Percentiles rank a stretch among this genome's conserved stretches.
Evolutionary conservation across 37 sponge, comb jelly and placozoan species (phyloP).

Genomic region (Axinella damicornis): DNA sequence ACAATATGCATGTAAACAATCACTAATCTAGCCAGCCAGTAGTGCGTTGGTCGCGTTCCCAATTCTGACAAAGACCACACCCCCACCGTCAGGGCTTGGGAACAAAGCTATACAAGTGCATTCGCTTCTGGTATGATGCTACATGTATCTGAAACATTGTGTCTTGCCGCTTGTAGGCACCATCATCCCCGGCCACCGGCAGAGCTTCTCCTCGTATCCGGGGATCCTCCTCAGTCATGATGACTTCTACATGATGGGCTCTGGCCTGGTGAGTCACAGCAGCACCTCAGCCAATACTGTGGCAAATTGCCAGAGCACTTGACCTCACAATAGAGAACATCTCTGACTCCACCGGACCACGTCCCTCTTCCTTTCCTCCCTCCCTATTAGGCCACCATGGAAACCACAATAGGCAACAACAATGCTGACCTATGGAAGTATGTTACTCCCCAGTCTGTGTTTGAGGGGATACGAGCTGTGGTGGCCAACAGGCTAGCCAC

Average conservation of each 20-base stretch:
- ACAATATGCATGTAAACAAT: too few relatives aligned
- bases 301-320: too few relatives aligned
- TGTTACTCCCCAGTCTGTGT: constrained; percentile 57
- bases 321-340: too few relatives aligned
- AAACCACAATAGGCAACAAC: constrained; percentile 91
- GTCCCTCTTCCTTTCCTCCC: too few relatives aligned
- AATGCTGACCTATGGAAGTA: constrained; percentile 82
- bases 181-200: constrained; percentile 67
- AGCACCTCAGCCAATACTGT: too few relatives aligned
- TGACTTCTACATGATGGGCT: constrained; percentile 87
- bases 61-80: too few relatives aligned
- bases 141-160: neutral
- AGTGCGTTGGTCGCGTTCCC: too few relatives aligned
- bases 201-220: constrained; percentile 95
- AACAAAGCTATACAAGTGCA: too few relatives aligned
- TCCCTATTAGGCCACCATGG: constrained; percentile 76
- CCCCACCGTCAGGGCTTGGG: too few relatives aligned
- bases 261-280: constrained; percentile 80
- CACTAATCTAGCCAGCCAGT: too few relatives aligned
- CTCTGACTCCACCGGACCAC: too few relatives aligned
- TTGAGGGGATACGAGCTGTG: constrained; percentile 78
- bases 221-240: constrained; percentile 85
- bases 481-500: constrained; percentile 88
- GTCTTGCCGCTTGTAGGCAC: neutral
- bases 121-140: too few relatives aligned